phyloP scores from a whole-genome alignment of 1,140 invertebrate genomes.

The Euschistus heros region DNA sequence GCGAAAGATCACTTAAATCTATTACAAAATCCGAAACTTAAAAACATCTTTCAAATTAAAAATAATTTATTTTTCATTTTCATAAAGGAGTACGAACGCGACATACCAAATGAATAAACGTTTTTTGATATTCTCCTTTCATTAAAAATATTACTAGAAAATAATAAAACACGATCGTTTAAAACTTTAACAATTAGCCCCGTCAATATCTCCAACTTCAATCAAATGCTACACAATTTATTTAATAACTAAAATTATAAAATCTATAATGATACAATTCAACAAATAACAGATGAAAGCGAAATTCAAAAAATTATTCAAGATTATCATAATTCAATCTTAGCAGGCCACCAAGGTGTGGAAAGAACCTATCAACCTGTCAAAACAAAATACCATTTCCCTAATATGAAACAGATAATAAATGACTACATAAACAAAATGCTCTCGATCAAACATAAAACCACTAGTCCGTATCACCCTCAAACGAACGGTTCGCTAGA shows the following conservation, averaged over 20 bases:
- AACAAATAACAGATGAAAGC: no score
- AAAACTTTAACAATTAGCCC: not conserved
- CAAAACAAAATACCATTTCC: slow-evolving; percentile 31
- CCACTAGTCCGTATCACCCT: no score
- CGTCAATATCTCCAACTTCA: not conserved
- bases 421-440: slow-evolving; percentile 31
- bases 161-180: not conserved
- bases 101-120: not conserved
- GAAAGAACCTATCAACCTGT: slow-evolving; percentile 31
- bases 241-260: slow-evolving; percentile 32
- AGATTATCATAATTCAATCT: no score
- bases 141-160: not conserved
- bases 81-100: not conserved
- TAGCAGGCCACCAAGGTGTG: slow-evolving; percentile 33
- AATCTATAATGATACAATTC: no score
- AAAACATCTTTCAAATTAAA: no score
- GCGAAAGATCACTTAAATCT: not conserved
- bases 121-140: not conserved
- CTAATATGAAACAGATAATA: slow-evolving; percentile 31
- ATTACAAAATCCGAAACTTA: not conserved
- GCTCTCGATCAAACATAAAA: slow-evolving; percentile 2
- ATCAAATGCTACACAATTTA: slow-evolving; percentile 26
- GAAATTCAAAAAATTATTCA: no score
- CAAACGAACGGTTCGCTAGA: no score
- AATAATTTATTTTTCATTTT: not conserved